Evolutionary conservation across 1,140 invertebrate genomes (phyloP).

Genomic region (Amphibalanus amphitrite): DNA sequence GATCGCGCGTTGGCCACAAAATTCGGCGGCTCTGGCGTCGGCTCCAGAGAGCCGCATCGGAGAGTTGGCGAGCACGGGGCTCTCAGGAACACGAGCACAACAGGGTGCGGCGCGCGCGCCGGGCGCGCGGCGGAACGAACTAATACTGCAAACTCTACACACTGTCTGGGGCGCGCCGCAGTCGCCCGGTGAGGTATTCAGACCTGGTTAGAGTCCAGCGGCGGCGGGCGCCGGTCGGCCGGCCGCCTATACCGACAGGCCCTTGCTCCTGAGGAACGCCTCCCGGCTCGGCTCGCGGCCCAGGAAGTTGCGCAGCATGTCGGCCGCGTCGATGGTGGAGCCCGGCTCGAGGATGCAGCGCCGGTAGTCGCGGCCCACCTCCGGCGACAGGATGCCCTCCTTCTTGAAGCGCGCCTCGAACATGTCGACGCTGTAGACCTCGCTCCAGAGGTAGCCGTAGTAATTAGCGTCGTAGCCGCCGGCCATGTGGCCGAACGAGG

Average conservation of each 20-base stretch:
- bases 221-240: no score
- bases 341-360: constrained; percentile 20
- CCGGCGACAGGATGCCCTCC: constrained; percentile 31
- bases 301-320: constrained; percentile 34
- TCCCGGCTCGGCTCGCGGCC: constrained; percentile 33
- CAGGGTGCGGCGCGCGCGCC: no score
- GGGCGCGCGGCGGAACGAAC: no score
- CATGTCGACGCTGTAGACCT: constrained; percentile 39
- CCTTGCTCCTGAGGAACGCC: constrained; percentile 35
- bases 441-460: constrained; percentile 41
- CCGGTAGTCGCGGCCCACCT: constrained; percentile 31
- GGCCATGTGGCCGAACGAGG: constrained; percentile 34
- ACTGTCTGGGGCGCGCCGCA: no score
- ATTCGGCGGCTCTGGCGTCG: no score
- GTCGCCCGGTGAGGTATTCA: no score
- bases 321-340: constrained; percentile 31
- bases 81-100: no score
- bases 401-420: constrained; percentile 32
- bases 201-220: no score
- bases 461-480: constrained; percentile 39
- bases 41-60: no score
- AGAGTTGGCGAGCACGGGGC: no score
- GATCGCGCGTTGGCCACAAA: no score
- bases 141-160: no score
- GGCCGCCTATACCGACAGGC: constrained; percentile 19